Percentiles rank a stretch among this genome's conserved stretches.
Evolutionary conservation across 2,113 vertebrate species (phyloP).

Genomic region (Hassar affinis): DNA sequence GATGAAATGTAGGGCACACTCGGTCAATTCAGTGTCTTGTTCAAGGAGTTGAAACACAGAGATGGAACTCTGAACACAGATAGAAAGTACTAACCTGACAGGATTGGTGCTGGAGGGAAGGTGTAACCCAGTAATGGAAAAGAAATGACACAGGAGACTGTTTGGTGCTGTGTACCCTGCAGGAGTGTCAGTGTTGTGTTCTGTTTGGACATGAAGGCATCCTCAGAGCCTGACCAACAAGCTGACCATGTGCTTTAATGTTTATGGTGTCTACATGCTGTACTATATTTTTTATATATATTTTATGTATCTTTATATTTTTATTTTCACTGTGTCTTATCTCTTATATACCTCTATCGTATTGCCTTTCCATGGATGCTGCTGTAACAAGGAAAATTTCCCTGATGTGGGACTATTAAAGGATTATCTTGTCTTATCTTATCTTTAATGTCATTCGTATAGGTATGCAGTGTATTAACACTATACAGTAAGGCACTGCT

Average conservation of each 20-base stretch:
- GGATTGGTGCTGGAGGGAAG: neutral
- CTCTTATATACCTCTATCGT: too few relatives aligned
- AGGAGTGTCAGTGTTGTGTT: neutral
- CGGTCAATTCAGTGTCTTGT: neutral
- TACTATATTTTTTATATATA: too few relatives aligned
- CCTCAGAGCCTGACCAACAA: neutral
- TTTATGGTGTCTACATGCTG: too few relatives aligned
- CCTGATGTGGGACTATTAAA: too few relatives aligned
- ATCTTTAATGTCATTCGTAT: too few relatives aligned
- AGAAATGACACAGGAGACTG: too few relatives aligned
- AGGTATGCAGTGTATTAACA: too few relatives aligned
- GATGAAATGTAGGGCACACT: neutral
- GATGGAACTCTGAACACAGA: neutral
- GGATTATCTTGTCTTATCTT: neutral
- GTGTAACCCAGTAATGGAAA: neutral
- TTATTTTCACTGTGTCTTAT: too few relatives aligned
- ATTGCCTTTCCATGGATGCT: too few relatives aligned
- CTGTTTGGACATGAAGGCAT: neutral
- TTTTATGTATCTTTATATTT: too few relatives aligned
- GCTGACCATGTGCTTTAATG: neutral
- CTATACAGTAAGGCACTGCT: too few relatives aligned
- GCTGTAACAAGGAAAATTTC: too few relatives aligned
- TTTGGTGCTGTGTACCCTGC: neutral
- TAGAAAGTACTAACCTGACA: neutral
- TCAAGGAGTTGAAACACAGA: neutral